These are phyloP conservation scores for Pterophyllum scalare DNA, from an alignment of 2,113 vertebrate genomes.

Conservation along the genomic window DNA sequence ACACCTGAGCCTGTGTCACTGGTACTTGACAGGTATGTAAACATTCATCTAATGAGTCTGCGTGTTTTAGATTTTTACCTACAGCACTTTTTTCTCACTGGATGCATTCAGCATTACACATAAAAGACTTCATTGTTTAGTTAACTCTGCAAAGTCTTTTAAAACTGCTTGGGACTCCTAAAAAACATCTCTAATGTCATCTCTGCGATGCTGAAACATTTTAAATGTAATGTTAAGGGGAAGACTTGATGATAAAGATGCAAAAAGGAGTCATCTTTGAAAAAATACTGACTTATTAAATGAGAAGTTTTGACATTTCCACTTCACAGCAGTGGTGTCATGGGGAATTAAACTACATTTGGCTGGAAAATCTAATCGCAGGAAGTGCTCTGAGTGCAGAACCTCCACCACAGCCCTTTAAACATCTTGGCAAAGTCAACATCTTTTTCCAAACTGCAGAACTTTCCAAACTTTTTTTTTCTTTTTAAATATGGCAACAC, in stretches of 20 bases:
- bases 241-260: neutral
- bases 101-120: neutral
- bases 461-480: constrained; percentile 18
- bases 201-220: neutral
- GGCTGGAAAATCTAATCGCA: constrained; percentile 58
- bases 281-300: neutral
- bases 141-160: neutral
- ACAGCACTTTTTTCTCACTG: neutral
- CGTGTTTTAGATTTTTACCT: neutral
- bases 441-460: constrained; percentile 36
- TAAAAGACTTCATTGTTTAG: constrained; percentile 1
- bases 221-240: neutral
- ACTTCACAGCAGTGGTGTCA: constrained; percentile 3
- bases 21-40: constrained; percentile 14
- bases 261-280: neutral
- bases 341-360: constrained; percentile 23
- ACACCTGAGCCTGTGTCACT: neutral
- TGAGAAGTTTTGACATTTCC: neutral
- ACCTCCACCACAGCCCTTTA: constrained; percentile 40
- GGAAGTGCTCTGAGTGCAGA: constrained; percentile 38
- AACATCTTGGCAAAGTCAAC: constrained; percentile 30
- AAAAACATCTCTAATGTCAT: neutral
- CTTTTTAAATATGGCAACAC: neutral
- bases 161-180: neutral
- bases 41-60: neutral